These are phyloP conservation scores for Callimorpha dominula DNA, from an alignment of 2,888 invertebrate species.

Conservation along the genomic window DNA sequence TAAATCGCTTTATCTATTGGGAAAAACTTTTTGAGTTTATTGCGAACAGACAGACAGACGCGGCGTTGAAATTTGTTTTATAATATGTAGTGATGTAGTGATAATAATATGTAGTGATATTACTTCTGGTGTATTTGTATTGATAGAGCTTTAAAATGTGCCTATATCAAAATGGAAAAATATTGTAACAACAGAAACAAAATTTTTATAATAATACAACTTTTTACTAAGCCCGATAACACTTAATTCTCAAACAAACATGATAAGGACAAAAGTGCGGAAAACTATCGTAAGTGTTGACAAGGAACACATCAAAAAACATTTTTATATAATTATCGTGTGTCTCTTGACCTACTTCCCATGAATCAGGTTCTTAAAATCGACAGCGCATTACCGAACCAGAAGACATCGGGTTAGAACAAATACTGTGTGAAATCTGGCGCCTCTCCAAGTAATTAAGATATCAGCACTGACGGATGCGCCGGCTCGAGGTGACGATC, in stretches of 20 bases:
- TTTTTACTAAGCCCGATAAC: neutral
- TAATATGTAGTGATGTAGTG: no score
- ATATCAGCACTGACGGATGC: slow-evolving; percentile 51
- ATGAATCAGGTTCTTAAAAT: slow-evolving; percentile 42
- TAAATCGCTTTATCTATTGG: no score
- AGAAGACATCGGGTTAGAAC: slow-evolving; percentile 52
- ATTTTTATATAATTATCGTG: neutral
- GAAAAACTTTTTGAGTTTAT: no score
- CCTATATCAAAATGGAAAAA: no score
- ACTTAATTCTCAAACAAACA: neutral
- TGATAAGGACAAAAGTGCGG: neutral
- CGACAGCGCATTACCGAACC: slow-evolving; percentile 48
- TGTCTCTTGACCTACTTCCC: slow-evolving; percentile 32
- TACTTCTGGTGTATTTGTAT: no score
- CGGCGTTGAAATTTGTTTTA: no score
- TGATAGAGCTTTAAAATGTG: no score
- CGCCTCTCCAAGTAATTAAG: slow-evolving; percentile 64
- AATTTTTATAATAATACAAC: no score
- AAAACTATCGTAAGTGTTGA: neutral
- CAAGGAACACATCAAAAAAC: neutral
- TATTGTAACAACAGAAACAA: no score
- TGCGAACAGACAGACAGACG: no score
- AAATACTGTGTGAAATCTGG: slow-evolving; percentile 57
- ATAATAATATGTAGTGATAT: no score
- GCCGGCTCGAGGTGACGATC: slow-evolving; percentile 28